Evolutionary conservation across 2,113 vertebrate genomes (phyloP).

Genomic region (Aythya baeri): DNA sequence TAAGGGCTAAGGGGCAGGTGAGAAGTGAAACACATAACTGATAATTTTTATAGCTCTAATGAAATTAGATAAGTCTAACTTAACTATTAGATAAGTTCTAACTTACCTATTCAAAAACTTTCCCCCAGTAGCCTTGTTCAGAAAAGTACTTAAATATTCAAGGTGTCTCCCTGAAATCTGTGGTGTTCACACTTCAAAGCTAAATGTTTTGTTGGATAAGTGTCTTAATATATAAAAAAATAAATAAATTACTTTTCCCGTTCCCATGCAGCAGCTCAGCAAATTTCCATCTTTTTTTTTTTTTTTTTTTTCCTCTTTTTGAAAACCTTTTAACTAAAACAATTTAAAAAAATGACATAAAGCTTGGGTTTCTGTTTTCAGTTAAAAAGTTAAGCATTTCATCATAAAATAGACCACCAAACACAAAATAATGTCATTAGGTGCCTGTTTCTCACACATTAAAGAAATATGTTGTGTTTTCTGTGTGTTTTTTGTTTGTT

Average conservation of each 20-base stretch:
- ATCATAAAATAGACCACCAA: neutral
- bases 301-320: neutral
- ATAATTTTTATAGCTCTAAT: neutral
- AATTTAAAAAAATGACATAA: neutral
- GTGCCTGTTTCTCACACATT: neutral
- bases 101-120: neutral
- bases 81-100: neutral
- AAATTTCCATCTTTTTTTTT: neutral
- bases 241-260: neutral
- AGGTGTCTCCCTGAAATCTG: neutral
- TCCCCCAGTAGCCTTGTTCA: neutral
- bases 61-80: neutral
- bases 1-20: neutral
- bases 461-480: neutral
- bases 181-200: neutral
- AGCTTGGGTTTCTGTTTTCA: neutral
- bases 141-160: neutral
- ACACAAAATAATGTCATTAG: neutral
- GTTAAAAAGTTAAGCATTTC: neutral
- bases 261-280: neutral
- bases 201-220: neutral
- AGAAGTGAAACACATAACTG: neutral
- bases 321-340: neutral
- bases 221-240: neutral
- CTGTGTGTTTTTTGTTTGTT: no score